Base-by-base conservation (phyloP, 2,113 vertebrate species). In the Girardinichthys multiradiatus region DNA sequence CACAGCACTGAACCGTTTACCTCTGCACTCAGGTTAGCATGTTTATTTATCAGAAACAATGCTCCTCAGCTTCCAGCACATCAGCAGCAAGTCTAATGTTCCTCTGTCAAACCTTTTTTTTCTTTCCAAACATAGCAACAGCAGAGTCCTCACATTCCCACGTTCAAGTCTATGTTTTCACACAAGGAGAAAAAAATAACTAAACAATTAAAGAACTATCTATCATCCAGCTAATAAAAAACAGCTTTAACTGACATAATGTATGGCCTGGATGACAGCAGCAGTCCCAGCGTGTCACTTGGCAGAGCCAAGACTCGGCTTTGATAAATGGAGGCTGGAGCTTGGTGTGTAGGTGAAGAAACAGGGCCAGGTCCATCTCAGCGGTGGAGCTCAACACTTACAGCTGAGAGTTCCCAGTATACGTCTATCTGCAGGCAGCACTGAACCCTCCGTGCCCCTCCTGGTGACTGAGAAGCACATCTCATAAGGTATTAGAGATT, bases 171-270 rank as follows among this genome's bases (percentile, higher is more conserved):
- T 10, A 12, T 31, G 42, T 27, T 64, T 69, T 57, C 70, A 37
- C 70, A 57, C 60, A 21, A 28, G 59, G 60, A 64, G 29, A n/a
- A 54, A 60, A 70, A 61, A 62, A 42, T 33, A 72, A 72, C 61
- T 37, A 37, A 72, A 64, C 60, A 72, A 72, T 64, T 72, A 72
- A 64, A 64, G 45, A 39, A 37, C 70, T 28, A 64, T 72, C 48
- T 28, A 39, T 72, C 70, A 72, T 64, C 70, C 60, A 21, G 61
- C 70, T 64, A 64, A 72, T 72, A 64, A 37, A 57, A 39, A 31
- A 37, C 60, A 64, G 70, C 58, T 72, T 62, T 62, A 62, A 63
- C 35, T 71, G 70, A 72, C 60, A 57, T 72, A 39, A 72, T 57
- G n/a, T 27, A 72, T 29, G 48, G 48, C 15, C 61, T 24, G 1